Evolutionary conservation across 1,140 invertebrate genomes (phyloP).

Genomic region (Sinonovacula constricta): DNA sequence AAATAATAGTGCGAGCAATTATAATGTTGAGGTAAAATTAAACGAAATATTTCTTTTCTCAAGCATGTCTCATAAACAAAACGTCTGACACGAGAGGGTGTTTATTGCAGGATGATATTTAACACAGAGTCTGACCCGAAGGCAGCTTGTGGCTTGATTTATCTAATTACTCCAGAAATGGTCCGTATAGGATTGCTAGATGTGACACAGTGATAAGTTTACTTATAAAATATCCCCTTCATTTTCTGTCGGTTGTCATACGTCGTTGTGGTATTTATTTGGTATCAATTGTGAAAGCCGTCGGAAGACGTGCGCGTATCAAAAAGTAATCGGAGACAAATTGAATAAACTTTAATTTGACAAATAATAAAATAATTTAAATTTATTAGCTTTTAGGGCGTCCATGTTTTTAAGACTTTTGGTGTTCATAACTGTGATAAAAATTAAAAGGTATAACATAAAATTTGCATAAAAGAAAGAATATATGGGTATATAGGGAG

Average conservation of each 20-base stretch:
- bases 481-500: no score
- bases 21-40: neutral
- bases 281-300: neutral
- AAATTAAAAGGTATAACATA: no score
- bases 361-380: no score
- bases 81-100: conserved; percentile 33
- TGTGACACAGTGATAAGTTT: neutral
- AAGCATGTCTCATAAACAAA: conserved; percentile 40
- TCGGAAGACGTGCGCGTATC: neutral
- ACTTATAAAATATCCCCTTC: neutral
- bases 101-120: conserved; percentile 13
- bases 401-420: no score
- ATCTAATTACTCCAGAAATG: conserved; percentile 3
- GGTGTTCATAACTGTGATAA: no score
- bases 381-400: no score
- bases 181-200: neutral
- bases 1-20: neutral
- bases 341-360: no score
- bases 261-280: neutral
- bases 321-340: neutral
- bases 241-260: neutral
- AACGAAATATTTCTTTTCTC: neutral
- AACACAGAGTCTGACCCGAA: conserved; percentile 10
- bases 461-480: no score
- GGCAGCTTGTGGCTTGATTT: conserved; percentile 18